Percentiles rank a stretch among this genome's conserved stretches.
Conservation (phyloP, 2,113 vertebrate genomes). For the Motacilla alba region DNA sequence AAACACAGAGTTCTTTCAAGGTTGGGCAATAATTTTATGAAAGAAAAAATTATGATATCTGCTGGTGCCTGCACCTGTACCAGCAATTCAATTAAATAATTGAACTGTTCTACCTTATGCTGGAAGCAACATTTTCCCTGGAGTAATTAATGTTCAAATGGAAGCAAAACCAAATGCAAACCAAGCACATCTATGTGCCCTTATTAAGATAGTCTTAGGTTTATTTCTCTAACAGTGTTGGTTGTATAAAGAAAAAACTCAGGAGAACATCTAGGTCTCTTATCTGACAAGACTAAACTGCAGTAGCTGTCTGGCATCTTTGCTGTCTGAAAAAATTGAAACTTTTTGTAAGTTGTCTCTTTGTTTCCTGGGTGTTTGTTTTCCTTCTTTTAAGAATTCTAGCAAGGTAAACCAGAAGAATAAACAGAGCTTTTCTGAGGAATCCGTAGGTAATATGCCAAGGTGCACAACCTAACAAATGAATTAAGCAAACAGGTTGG, state of each 20-base stretch:
- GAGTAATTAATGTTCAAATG: background rate
- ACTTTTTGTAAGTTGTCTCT: background rate
- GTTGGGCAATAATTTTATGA: background rate
- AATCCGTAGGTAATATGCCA: background rate
- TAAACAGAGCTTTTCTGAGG: background rate
- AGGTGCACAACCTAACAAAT: background rate
- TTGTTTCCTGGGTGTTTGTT: background rate
- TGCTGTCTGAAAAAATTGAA: background rate
- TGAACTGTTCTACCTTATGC: background rate
- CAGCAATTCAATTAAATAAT: constrained; percentile 3
- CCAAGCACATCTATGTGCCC: background rate
- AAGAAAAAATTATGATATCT: background rate
- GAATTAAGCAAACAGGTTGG: background rate
- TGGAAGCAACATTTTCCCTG: background rate
- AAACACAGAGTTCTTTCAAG: background rate
- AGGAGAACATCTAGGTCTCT: background rate
- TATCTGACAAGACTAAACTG: background rate
- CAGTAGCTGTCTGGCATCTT: background rate
- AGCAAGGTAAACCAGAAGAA: background rate
- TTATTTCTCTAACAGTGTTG: background rate
- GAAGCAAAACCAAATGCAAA: background rate
- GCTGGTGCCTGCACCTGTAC: background rate
- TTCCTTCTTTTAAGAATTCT: background rate
- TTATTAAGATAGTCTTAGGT: background rate
- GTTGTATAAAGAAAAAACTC: background rate